phyloP scores from a whole-genome alignment of 2,797 vertebrate genomes.

The Ambastaia sidthimunki region DNA sequence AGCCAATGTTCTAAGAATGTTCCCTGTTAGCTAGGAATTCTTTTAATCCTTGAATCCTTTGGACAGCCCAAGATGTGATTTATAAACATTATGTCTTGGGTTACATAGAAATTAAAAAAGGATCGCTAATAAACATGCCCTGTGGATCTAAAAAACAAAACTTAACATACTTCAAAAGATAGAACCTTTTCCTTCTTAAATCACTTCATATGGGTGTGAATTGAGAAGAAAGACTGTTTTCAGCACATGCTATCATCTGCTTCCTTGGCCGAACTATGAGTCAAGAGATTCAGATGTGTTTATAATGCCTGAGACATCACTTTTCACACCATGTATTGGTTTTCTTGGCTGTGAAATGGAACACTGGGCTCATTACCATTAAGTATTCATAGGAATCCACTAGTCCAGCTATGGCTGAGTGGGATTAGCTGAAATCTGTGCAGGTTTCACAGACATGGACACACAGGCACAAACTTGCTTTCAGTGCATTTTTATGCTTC shows the following conservation, averaged over 20 bases:
- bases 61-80: slow-evolving; percentile 1
- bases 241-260: slow-evolving; percentile 6
- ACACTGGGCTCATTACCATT: slow-evolving; percentile 49
- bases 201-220: not conserved
- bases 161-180: too few relatives aligned
- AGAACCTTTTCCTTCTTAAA: too few relatives aligned
- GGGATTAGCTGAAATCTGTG: slow-evolving; percentile 57
- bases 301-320: slow-evolving; percentile 43
- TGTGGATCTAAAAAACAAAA: not conserved
- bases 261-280: slow-evolving; percentile 13
- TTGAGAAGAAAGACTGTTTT: slow-evolving; percentile 27
- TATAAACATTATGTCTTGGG: not conserved
- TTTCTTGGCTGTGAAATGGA: slow-evolving; percentile 49
- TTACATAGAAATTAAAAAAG: slow-evolving; percentile 12
- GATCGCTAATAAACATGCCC: not conserved
- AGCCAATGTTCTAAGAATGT: too few relatives aligned
- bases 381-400: slow-evolving; percentile 30
- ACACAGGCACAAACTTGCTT: too few relatives aligned
- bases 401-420: slow-evolving; percentile 22
- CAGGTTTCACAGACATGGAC: not conserved
- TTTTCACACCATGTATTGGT: slow-evolving; percentile 47
- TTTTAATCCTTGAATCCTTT: slow-evolving; percentile 33
- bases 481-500: not conserved
- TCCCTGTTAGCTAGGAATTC: slow-evolving; percentile 13
- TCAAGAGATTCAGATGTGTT: slow-evolving; percentile 40